Evolutionary conservation across 1,140 invertebrate species (phyloP).

Genomic region (Chelonus insularis): DNA sequence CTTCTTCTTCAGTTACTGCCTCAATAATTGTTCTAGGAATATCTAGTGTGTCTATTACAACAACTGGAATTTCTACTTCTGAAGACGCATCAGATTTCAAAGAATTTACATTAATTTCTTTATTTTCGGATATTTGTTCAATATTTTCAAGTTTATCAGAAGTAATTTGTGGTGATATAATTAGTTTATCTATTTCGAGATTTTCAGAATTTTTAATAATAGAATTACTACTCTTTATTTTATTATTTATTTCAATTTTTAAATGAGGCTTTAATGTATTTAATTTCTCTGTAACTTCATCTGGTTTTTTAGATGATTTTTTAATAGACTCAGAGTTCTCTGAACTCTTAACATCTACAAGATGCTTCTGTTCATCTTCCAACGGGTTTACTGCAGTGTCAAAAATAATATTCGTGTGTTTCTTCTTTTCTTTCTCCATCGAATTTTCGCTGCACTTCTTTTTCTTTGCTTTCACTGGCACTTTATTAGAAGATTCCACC

Average conservation of each 20-base stretch:
- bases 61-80: neutral
- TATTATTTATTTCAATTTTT: too few relatives aligned
- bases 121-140: neutral
- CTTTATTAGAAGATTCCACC: neutral
- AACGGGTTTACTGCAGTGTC: conserved; percentile 18
- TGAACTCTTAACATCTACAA: conserved; percentile 11
- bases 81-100: neutral
- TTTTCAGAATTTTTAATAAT: too few relatives aligned
- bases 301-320: conserved; percentile 5
- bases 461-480: conserved; percentile 3
- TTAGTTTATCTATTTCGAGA: too few relatives aligned
- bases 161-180: too few relatives aligned
- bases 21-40: neutral
- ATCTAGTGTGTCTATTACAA: conserved; percentile 34
- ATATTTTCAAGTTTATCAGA: neutral
- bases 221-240: too few relatives aligned
- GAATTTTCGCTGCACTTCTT: conserved; percentile 12
- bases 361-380: conserved; percentile 5
- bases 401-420: conserved; percentile 29
- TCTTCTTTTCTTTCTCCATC: conserved; percentile 19
- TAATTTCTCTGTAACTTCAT: neutral
- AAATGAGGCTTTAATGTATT: too few relatives aligned
- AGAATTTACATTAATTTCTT: neutral
- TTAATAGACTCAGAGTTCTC: neutral
- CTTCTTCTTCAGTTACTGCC: neutral